phyloP scores from a whole-genome alignment of 2,797 vertebrate genomes.

The Anas bernieri region DNA sequence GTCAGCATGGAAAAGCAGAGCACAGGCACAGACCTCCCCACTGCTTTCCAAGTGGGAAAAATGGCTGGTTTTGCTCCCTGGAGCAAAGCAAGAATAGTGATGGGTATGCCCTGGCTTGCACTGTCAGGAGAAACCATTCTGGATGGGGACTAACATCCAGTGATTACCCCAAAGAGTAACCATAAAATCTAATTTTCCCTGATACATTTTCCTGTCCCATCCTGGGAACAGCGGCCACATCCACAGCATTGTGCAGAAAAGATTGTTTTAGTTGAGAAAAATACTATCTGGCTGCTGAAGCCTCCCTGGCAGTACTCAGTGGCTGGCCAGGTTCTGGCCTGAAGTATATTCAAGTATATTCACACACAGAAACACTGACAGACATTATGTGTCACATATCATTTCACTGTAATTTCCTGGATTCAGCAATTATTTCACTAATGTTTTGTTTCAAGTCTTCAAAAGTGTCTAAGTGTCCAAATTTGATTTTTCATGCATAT shows the following conservation, averaged over 20 bases:
- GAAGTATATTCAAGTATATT: not conserved
- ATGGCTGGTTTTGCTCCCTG: not conserved
- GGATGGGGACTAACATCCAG: not conserved
- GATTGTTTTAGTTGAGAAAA: not conserved
- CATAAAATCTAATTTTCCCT: not conserved
- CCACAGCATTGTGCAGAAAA: not conserved
- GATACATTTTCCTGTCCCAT: not conserved
- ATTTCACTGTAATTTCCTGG: not conserved
- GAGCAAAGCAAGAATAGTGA: not conserved
- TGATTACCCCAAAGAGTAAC: not conserved
- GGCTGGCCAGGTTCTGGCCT: not conserved
- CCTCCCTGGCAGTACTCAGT: not conserved
- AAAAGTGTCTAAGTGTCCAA: not conserved
- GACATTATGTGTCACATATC: not conserved
- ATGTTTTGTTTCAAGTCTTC: conserved; percentile 1
- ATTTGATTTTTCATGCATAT: not conserved
- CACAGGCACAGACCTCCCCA: not conserved
- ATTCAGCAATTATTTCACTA: not conserved
- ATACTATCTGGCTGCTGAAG: not conserved
- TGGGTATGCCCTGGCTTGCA: not conserved
- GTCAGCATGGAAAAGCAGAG: not conserved
- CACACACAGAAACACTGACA: not conserved
- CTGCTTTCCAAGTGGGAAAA: not conserved
- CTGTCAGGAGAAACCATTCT: not conserved
- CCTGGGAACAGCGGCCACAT: not conserved